These are phyloP conservation scores for Chrysomallon squamiferum DNA, from an alignment of 1,140 invertebrate genomes.

Conservation along the genomic window DNA sequence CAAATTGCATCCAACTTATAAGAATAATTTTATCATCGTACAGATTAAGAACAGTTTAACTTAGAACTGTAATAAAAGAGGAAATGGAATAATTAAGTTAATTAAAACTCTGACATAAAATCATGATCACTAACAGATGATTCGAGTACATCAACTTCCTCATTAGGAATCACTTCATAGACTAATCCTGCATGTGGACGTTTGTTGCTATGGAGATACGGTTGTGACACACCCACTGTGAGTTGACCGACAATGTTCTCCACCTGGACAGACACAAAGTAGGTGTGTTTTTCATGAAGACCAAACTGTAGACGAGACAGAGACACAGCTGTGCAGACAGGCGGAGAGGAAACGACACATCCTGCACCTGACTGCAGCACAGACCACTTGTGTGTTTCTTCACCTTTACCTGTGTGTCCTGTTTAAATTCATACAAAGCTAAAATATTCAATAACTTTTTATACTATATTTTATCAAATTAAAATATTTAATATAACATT, in stretches of 20 bases:
- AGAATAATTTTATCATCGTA: too few species aligned
- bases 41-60: too few species aligned
- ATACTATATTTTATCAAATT: too few species aligned
- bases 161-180: neutral
- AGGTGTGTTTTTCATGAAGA: neutral
- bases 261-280: slow-evolving; percentile 3
- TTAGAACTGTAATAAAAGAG: too few species aligned
- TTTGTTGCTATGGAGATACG: neutral
- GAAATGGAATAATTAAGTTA: too few species aligned
- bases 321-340: neutral
- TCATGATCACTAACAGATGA: neutral
- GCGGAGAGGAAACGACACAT: neutral
- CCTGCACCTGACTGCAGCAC: neutral
- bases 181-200: neutral
- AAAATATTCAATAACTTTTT: too few species aligned
- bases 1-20: too few species aligned
- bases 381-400: neutral
- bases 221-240: neutral
- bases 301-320: neutral
- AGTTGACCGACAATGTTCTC: neutral
- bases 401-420: too few species aligned
- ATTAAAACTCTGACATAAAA: too few species aligned
- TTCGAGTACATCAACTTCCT: neutral
- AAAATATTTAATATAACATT: too few species aligned
- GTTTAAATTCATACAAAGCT: too few species aligned